Base-by-base conservation (phyloP, 2,797 vertebrate genomes). In the Carcharodon carcharias region DNA sequence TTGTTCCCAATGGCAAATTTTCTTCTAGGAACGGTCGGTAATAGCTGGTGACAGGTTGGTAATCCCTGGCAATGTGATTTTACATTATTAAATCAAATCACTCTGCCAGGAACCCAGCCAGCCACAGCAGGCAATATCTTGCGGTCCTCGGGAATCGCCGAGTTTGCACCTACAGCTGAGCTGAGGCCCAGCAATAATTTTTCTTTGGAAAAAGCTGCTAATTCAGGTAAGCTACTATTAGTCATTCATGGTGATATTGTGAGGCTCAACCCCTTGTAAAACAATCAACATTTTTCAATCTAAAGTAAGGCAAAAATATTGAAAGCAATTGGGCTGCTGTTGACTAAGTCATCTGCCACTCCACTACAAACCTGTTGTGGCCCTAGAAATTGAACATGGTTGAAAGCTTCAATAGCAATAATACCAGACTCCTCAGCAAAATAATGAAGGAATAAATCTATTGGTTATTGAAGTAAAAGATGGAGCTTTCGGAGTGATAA, bases 31-130 rank as follows among this genome's bases (percentile, higher is more conserved):
- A 63, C 7, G 69, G 94, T 77, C 12, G 97, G 92, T 73, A 96
- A 96, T 96, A 96, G 97, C 96, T 97, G 97, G 97, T 97, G 97
- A 98, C 98, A 98, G 97, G 98, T 98, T 98, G 98, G 98, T 98
- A 98, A 98, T 98, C 98, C 98, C 98, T 98, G 98, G 98, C 98
- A 98, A 98, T 98, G 98, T 98, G 98, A 98, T 98, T 98, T 98
- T 96, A 98, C 98, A 97, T 98, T 97, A 98, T 98, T 97, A 98
- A 97, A 98, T 97, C 97, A 98, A 98, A 98, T 98, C 98, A 98
- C 98, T 98, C 98, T 98, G 98, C 98, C 98, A 98, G 98, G 98
- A 98, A 98, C 98, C 98, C 98, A 98, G 97, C 98, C 98, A 98
- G 97, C 98, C 97, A 97, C 97, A 95, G 96, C 96, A 96, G 50